These are phyloP conservation scores for Contarinia nasturtii DNA, from an alignment of 1,140 invertebrate genomes.

Conservation along the genomic window DNA sequence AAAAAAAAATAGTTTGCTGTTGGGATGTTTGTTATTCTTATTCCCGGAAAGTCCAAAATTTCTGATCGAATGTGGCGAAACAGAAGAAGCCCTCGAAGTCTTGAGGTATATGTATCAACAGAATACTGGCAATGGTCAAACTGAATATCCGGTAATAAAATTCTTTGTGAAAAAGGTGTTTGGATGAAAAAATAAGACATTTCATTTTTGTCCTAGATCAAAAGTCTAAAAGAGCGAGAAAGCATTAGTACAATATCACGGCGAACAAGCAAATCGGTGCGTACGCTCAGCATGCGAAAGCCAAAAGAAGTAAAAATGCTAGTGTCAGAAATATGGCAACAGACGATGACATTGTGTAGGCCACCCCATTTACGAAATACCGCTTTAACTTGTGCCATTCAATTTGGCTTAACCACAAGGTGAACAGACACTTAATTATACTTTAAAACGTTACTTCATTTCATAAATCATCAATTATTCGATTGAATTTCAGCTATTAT, in stretches of 20 bases:
- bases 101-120: slow-evolving; percentile 44
- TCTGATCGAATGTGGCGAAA: slow-evolving; percentile 52
- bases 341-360: slow-evolving; percentile 44
- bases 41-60: slow-evolving; percentile 79
- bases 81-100: slow-evolving; percentile 46
- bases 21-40: slow-evolving; percentile 44
- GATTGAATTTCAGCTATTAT: slow-evolving; percentile 42
- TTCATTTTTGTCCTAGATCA: slow-evolving; percentile 34
- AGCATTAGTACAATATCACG: slow-evolving; percentile 34
- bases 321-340: slow-evolving; percentile 9
- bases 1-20: slow-evolving; percentile 8
- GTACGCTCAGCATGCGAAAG: slow-evolving; percentile 6
- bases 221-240: slow-evolving; percentile 36
- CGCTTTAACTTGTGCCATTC: slow-evolving; percentile 48
- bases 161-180: slow-evolving; percentile 49
- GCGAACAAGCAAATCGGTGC: slow-evolving; percentile 25
- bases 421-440: slow-evolving; percentile 12
- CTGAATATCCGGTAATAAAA: slow-evolving; percentile 33
- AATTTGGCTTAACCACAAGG: slow-evolving; percentile 52
- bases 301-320: slow-evolving; percentile 9
- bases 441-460: not conserved
- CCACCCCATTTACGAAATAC: slow-evolving; percentile 49
- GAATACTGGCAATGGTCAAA: slow-evolving; percentile 38
- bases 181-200: slow-evolving; percentile 47
- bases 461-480: not conserved